Base-by-base conservation (phyloP, 2,113 vertebrate species). In the Coregonus clupeaformis region DNA sequence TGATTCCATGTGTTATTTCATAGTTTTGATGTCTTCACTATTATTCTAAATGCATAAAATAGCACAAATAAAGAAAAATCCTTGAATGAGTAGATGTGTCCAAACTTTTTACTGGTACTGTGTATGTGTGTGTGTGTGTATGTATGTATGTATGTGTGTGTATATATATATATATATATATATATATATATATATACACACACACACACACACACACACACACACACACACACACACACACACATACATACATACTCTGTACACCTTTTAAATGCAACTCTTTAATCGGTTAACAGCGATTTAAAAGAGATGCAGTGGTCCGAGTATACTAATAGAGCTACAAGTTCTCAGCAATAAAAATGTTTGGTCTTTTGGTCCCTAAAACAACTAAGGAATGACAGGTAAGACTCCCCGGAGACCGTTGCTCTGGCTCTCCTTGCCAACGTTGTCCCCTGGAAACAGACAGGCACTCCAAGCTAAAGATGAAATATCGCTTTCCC, bases 281-380 rank as follows among this genome's bases (percentile, higher is more conserved):
- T 81, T 94, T 92, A 90, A 92, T 93, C 94, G 95, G 94, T 94
- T 94, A 92, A 92, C 95, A 94, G 95, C 85, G 88, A 95, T 95
- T 42, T 94, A 91, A 89, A 84, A 90, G 95, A 96, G 95, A 94
- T 93, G 94, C 94, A 92, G 95, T 95, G 93, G 92, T 94, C 93
- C 91, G 87, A 92, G 85, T 95, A 95, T 96, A 93, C 94, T 96
- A 52, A 52, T 52, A 96, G 96, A 96, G 95, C 96, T 98, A 97
- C 90, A 42, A 42, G 36, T 42, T 9, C 36, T 42, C 36, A 42
- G 36, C 36, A 90, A 94, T 98, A 94, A 97, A 98, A 99, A 98
- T 93, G 96, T 98, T 99, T 98, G 97, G 97, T 98, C 97, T 95
- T 98, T 99, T 99, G 97, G 97, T 98, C 97, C 97, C 97, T 97